Evolutionary conservation across 1,140 invertebrate genomes (phyloP), one percentile per base, ranked within the genome.

Genomic region (Neodiprion virginianus): DNA sequence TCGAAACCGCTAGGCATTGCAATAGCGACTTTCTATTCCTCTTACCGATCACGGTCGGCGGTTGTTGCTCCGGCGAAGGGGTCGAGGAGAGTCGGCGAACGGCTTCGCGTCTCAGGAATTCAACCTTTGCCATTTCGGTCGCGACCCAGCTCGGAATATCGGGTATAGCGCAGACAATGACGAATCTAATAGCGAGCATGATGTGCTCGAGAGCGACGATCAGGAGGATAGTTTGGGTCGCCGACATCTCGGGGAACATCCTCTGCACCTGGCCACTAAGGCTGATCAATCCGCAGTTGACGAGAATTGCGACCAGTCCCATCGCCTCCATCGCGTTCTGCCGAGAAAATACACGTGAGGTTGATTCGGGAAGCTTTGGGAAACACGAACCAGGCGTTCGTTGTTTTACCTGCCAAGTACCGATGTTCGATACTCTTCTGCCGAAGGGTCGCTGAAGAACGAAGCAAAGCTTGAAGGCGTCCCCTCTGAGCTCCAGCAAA

Each of bases 381-480:
- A 11, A 68, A 12, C 11, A 68, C 61, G 47, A 28, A 69, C 0
- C 8, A 1, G 10, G 17, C 47, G 40, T 74, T 50, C 12, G 23
- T 50, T 1, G 67, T 65, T 71, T 84, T 86, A 97, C 96, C 92
- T 99, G 96, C 98, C 98, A 99, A 71, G 96, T 97, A 65, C 98
- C 98, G 81, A 99, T 98, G 84, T 95, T 96, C 49, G 94, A 94
- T n/a, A 98, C 97, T 69, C 95, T 89, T 80, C 96, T 92, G 0
- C 95, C 96, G 84, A 98, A 97, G 0, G 98, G 98, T 77, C 98
- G 88, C 87, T 98, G 97, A 82, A 96, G 95, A 2, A 98, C 95
- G 85, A 97, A 95, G 77, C 96, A 98, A 67, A 99, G 88, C 89
- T 99, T 99, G 86, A 99, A 99, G 4, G 97, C 97, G 88, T 99